phyloP scores from a whole-genome alignment of 2,888 invertebrate species.

The Phorcus lineatus region DNA sequence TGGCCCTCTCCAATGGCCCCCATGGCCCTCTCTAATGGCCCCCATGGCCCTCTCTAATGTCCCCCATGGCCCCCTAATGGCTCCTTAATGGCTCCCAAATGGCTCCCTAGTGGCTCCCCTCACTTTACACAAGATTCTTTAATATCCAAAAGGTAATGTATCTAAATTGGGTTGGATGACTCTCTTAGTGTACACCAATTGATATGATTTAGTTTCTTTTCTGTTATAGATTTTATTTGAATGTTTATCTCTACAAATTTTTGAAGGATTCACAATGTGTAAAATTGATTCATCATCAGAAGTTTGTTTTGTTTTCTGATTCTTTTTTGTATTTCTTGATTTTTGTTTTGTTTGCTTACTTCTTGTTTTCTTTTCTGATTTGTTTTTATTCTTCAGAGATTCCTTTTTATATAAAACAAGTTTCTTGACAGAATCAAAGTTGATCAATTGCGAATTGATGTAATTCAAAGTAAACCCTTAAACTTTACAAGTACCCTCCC shows the following conservation, averaged over 20 bases:
- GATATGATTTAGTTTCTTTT: constrained; percentile 68
- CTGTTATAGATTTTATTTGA: constrained; percentile 82
- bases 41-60: background rate
- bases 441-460: background rate
- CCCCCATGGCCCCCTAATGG: background rate
- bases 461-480: constrained; percentile 32
- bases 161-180: constrained; percentile 33
- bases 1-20: too few relatives aligned
- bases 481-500: constrained; percentile 21
- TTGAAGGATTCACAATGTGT: constrained; percentile 28
- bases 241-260: constrained; percentile 79
- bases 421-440: background rate
- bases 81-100: too few relatives aligned
- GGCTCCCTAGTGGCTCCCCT: too few relatives aligned
- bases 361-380: too few relatives aligned
- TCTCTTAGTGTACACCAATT: constrained; percentile 45
- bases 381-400: too few relatives aligned
- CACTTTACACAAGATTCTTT: too few relatives aligned
- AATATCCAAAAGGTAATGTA: constrained; percentile 46
- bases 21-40: too few relatives aligned
- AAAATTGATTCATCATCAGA: too few relatives aligned
- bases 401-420: background rate
- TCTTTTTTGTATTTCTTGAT: too few relatives aligned
- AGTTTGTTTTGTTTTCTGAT: too few relatives aligned
- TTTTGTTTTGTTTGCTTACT: too few relatives aligned